Conservation (phyloP, 23 tunicate genomes). For the Diplosoma virens region DNA sequence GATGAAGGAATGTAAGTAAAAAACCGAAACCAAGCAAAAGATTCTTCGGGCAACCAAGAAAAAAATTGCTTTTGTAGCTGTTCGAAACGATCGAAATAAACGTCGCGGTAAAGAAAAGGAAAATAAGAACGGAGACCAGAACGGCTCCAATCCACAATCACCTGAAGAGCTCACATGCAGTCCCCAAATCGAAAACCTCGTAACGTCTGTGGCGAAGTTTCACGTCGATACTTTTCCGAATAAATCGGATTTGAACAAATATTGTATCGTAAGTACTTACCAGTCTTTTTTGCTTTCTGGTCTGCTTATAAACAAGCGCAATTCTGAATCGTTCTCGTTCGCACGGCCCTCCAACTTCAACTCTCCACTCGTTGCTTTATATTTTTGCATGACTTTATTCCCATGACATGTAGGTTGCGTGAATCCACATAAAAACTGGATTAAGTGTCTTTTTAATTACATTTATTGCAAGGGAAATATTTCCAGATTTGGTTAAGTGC, state of each 20-base stretch:
- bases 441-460: no score
- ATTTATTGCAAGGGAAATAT: no score
- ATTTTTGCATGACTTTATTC: no score
- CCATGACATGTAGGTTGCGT: no score
- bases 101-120: conserved; percentile 96
- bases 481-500: no score
- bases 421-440: no score
- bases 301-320: background rate
- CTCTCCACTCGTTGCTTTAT: no score
- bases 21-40: no score
- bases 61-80: conserved; percentile 67
- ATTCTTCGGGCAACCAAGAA: no score
- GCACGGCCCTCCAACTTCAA: no score
- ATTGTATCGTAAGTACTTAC: conserved; percentile 45
- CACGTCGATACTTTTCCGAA: conserved; percentile 85
- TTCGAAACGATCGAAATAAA: conserved; percentile 91
- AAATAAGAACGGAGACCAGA: conserved; percentile 23
- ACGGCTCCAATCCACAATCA: conserved; percentile 31
- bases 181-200: conserved; percentile 76
- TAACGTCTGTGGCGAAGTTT: conserved; percentile 59
- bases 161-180: conserved; percentile 56
- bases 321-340: background rate
- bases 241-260: conserved; percentile 36
- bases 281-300: background rate
- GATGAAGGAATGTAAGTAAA: conserved; percentile 85